Conservation (phyloP, 1,140 invertebrate genomes). For the Stratiolaelaps scimitus region DNA sequence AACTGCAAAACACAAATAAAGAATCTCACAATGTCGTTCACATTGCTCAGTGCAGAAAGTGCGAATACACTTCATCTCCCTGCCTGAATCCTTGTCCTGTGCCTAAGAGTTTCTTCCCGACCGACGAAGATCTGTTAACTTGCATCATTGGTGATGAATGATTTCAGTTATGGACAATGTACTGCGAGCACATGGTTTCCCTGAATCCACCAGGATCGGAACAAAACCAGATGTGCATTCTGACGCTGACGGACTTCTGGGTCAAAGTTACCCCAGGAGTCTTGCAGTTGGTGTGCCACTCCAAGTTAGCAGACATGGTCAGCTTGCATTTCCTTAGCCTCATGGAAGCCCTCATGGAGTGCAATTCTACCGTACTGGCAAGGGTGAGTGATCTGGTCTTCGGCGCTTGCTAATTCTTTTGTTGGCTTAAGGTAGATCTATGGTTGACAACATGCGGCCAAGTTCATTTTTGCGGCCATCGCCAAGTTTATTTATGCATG, state of each 20-base stretch:
- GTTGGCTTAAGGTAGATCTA: too few species aligned
- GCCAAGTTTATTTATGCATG: too few species aligned
- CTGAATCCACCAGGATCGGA: conserved; percentile 48
- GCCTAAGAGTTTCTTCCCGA: too few species aligned
- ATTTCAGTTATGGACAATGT: conserved; percentile 83
- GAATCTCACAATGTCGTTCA: too few species aligned
- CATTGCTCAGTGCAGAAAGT: too few species aligned
- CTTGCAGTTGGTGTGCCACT: conserved; percentile 78
- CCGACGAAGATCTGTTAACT: conserved; percentile 48
- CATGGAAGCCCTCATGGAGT: conserved; percentile 87
- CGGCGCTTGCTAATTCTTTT: conserved; percentile 54
- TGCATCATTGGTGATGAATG: conserved; percentile 18
- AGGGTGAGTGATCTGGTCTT: conserved; percentile 55
- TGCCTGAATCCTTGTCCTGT: too few species aligned
- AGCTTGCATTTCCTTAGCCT: conserved; percentile 91
- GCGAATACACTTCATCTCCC: too few species aligned
- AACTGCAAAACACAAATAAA: too few species aligned
- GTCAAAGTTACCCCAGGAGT: conserved; percentile 89
- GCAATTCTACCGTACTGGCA: conserved; percentile 77
- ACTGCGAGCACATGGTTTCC: conserved; percentile 72
- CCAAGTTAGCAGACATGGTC: conserved; percentile 93
- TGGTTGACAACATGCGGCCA: too few species aligned
- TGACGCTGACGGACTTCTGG: conserved; percentile 86
- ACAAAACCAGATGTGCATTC: conserved; percentile 41
- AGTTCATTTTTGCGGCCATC: too few species aligned